Conservation (phyloP, 2,113 vertebrate genomes). For the Sorex araneus region DNA sequence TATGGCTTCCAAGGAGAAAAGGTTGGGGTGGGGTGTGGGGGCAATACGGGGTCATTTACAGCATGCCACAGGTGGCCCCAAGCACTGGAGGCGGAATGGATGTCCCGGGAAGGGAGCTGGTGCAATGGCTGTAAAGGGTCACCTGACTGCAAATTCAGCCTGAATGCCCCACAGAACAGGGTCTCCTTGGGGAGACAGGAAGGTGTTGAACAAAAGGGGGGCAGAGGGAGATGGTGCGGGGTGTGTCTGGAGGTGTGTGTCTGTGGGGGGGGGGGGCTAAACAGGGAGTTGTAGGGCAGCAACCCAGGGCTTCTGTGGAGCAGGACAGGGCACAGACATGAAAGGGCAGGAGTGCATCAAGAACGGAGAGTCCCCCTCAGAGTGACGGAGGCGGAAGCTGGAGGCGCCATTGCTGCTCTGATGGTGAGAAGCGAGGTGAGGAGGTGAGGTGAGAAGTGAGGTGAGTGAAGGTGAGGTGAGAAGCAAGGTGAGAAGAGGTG, state of each 20-base stretch:
- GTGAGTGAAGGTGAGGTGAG: neutral
- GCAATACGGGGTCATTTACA: neutral
- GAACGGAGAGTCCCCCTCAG: neutral
- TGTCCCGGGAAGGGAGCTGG: neutral
- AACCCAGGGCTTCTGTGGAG: neutral
- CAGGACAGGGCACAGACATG: neutral
- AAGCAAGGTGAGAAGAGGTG: neutral
- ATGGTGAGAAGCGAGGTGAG: neutral
- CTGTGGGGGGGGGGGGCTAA: neutral
- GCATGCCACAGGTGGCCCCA: neutral
- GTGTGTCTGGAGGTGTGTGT: neutral
- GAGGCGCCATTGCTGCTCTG: neutral
- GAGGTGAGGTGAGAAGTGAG: neutral
- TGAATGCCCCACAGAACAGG: neutral
- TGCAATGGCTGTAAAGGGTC: neutral
- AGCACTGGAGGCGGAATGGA: neutral
- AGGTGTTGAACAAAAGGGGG: neutral
- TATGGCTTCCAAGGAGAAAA: neutral
- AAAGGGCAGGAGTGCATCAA: neutral
- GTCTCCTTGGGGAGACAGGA: neutral
- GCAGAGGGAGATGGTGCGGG: no score
- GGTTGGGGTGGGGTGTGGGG: neutral
- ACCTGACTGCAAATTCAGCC: neutral
- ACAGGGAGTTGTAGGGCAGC: neutral
- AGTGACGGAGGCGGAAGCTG: neutral